Conservation (phyloP, 1,140 invertebrate species). For the Papilio dardanus region DNA sequence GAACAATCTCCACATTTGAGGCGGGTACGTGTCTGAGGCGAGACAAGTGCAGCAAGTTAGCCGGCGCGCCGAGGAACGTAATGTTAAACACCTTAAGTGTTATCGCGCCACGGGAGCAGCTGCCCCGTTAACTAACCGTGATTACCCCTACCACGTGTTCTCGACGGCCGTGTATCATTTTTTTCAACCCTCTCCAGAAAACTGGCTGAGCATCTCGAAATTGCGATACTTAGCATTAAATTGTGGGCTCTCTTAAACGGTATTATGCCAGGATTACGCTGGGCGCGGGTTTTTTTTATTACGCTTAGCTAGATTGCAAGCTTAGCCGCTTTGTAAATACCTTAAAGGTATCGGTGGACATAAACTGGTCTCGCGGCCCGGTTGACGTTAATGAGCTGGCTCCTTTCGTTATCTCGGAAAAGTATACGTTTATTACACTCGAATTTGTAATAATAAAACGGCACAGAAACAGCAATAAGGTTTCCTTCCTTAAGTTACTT, state of each 20-base stretch:
- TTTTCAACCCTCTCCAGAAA: conserved; percentile 70
- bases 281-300: conserved; percentile 66
- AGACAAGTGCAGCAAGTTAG: conserved; percentile 48
- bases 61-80: conserved; percentile 44
- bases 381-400: conserved; percentile 75
- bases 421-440: conserved; percentile 68
- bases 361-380: conserved; percentile 66
- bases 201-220: conserved; percentile 66
- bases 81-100: conserved; percentile 71
- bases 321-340: conserved; percentile 76
- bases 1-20: conserved; percentile 8
- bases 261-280: conserved; percentile 67
- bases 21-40: conserved; percentile 13
- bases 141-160: conserved; percentile 50
- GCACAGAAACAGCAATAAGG: conserved; percentile 2
- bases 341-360: conserved; percentile 73
- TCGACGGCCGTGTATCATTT: conserved; percentile 66
- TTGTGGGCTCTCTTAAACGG: conserved; percentile 72
- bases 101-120: conserved; percentile 66
- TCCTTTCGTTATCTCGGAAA: conserved; percentile 71
- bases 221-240: conserved; percentile 79
- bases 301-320: conserved; percentile 62
- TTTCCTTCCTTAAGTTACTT: conserved; percentile 14
- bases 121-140: conserved; percentile 71
- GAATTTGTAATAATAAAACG: conserved; percentile 36